These are phyloP conservation scores for Macquaria ambigua DNA, from an alignment of 2,113 vertebrate species.

Conservation along the genomic window DNA sequence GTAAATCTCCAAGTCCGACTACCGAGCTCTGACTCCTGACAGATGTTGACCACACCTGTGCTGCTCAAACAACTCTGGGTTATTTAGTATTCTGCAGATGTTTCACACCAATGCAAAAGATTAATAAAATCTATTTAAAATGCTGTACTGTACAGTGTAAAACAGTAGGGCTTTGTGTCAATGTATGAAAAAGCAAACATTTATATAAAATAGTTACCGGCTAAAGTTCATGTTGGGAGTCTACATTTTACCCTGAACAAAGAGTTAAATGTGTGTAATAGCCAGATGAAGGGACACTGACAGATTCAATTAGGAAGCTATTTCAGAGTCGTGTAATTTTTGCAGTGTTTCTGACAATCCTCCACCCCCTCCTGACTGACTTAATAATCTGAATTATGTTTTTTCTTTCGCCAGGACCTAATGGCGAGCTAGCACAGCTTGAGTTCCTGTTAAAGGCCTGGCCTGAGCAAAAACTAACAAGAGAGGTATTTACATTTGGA, in stretches of 20 bases:
- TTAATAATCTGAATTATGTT: slow-evolving; percentile 74
- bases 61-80: slow-evolving; percentile 43
- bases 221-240: slow-evolving; percentile 42
- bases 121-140: slow-evolving; percentile 61
- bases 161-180: slow-evolving; percentile 68
- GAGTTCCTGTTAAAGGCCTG: slow-evolving; percentile 69
- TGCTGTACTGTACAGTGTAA: slow-evolving; percentile 22
- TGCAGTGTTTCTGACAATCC: slow-evolving; percentile 63
- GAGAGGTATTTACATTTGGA: slow-evolving; percentile 63
- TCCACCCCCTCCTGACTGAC: slow-evolving; percentile 50
- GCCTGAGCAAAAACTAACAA: slow-evolving; percentile 72
- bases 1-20: slow-evolving; percentile 73
- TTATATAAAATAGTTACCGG: slow-evolving; percentile 40
- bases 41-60: slow-evolving; percentile 78
- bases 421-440: slow-evolving; percentile 72
- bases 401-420: slow-evolving; percentile 66
- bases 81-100: slow-evolving; percentile 69
- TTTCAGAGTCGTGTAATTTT: slow-evolving; percentile 61
- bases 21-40: slow-evolving; percentile 52
- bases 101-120: slow-evolving; percentile 54
- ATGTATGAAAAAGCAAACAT: slow-evolving; percentile 61
- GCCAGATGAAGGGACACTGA: slow-evolving; percentile 67
- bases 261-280: slow-evolving; percentile 63
- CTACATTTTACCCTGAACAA: slow-evolving; percentile 41
- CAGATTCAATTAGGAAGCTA: slow-evolving; percentile 69